These are phyloP conservation scores for Thecocarcelia acutangulata DNA, from an alignment of 2,888 invertebrate species.

Conservation along the genomic window DNA sequence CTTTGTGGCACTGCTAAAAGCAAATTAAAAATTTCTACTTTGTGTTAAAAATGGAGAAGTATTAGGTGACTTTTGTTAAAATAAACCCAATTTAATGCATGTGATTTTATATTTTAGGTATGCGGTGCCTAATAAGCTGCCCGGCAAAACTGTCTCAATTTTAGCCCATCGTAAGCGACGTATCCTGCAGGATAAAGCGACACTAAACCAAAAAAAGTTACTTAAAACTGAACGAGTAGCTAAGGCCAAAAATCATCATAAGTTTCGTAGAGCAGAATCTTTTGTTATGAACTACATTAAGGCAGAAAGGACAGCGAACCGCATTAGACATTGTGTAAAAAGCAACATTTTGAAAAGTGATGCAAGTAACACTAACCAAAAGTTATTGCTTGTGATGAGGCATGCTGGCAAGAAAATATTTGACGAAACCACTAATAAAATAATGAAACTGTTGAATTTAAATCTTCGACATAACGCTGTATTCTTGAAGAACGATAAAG, in stretches of 20 bases:
- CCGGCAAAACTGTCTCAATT: constrained; percentile 81
- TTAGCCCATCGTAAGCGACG: constrained; percentile 80
- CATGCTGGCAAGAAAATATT: constrained; percentile 81
- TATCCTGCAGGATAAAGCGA: constrained; percentile 78
- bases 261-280: constrained; percentile 80
- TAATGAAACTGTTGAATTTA: constrained; percentile 76
- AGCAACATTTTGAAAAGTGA: constrained; percentile 73
- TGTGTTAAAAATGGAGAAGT: too few species aligned
- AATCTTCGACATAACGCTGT: constrained; percentile 77
- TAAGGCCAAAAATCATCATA: constrained; percentile 75
- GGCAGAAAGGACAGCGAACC: constrained; percentile 78
- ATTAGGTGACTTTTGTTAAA: too few species aligned
- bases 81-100: too few species aligned
- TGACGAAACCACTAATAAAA: constrained; percentile 77
- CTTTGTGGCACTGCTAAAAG: too few species aligned
- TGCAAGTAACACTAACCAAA: constrained; percentile 75
- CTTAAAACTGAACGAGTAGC: constrained; percentile 76
- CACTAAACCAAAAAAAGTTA: constrained; percentile 76
- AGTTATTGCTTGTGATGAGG: constrained; percentile 79
- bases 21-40: too few species aligned
- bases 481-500: constrained; percentile 78
- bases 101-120: constrained; percentile 75
- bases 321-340: constrained; percentile 76
- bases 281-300: constrained; percentile 80
- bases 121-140: constrained; percentile 81